Conservation (phyloP, 2,888 invertebrate genomes). For the Bhutanitis thaidina region DNA sequence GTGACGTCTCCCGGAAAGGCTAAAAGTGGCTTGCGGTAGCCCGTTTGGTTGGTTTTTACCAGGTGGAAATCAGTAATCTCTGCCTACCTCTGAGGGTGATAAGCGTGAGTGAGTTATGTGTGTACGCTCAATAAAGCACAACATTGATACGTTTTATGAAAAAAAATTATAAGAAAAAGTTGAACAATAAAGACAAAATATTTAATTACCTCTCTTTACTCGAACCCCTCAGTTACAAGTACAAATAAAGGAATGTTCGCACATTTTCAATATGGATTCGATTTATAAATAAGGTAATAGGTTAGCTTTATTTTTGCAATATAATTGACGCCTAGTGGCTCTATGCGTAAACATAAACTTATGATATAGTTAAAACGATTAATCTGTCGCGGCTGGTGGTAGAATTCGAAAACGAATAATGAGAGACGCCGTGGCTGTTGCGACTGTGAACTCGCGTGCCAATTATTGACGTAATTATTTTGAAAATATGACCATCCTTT, state of each 20-base stretch:
- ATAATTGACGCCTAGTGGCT: conserved; percentile 68
- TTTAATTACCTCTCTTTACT: too few relatives aligned
- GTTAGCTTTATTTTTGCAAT: conserved; percentile 57
- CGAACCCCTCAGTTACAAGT: neutral
- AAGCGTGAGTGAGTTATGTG: too few relatives aligned
- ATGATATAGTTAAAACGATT: conserved; percentile 76
- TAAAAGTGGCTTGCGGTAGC: too few relatives aligned
- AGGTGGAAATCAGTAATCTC: too few relatives aligned
- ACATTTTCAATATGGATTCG: conserved; percentile 21
- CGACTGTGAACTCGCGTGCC: conserved; percentile 61
- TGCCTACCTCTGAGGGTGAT: too few relatives aligned
- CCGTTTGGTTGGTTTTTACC: too few relatives aligned
- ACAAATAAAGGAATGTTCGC: conserved; percentile 8
- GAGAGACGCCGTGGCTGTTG: conserved; percentile 45
- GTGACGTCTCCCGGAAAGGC: too few relatives aligned
- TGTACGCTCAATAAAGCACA: too few relatives aligned
- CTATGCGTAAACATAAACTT: conserved; percentile 60
- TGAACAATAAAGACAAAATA: too few relatives aligned
- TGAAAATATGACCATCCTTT: conserved; percentile 71
- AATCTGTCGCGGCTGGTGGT: conserved; percentile 76
- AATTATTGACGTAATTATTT: conserved; percentile 79
- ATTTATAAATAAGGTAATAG: conserved; percentile 62
- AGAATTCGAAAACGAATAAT: conserved; percentile 68
- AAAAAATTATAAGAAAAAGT: too few relatives aligned
- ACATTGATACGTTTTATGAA: too few relatives aligned